Evolutionary conservation across 2,888 invertebrate species (phyloP).

Genomic region (Danaus chrysippus): DNA sequence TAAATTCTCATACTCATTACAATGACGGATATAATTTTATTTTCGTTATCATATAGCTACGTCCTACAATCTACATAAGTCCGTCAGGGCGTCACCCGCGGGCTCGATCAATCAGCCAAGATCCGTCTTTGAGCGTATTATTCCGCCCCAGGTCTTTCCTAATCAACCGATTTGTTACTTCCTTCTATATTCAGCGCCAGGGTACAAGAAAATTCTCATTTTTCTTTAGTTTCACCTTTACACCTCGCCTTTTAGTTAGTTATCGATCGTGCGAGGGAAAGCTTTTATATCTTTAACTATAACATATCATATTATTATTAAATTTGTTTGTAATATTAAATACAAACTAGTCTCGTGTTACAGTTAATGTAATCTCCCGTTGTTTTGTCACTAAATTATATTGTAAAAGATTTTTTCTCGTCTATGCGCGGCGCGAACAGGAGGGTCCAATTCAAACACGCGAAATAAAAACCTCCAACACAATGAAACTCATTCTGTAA

Average conservation of each 20-base stretch:
- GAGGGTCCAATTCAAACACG: conserved; percentile 33
- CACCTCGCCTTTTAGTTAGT: no score
- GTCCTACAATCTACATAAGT: background rate
- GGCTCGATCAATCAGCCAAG: conserved; percentile 48
- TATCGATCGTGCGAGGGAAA: background rate
- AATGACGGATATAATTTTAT: no score
- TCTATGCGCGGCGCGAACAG: conserved; percentile 29
- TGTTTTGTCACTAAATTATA: conserved; percentile 24
- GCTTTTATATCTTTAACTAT: background rate
- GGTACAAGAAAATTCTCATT: no score
- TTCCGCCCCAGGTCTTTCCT: conserved; percentile 22
- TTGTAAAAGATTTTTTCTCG: conserved; percentile 25
- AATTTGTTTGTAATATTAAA: no score
- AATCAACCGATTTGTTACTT: conserved; percentile 26
- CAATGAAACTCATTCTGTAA: conserved; percentile 42
- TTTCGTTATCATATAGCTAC: no score
- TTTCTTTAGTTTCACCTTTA: no score
- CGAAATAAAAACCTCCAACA: conserved; percentile 36
- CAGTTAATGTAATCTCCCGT: background rate
- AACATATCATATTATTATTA: background rate
- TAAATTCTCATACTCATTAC: no score
- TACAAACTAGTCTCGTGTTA: background rate
- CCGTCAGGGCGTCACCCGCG: conserved; percentile 30
- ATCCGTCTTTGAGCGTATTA: conserved; percentile 35
- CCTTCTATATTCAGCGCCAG: background rate